phyloP scores from a whole-genome alignment of 2,797 vertebrate genomes.

The Artibeus jamaicensis region DNA sequence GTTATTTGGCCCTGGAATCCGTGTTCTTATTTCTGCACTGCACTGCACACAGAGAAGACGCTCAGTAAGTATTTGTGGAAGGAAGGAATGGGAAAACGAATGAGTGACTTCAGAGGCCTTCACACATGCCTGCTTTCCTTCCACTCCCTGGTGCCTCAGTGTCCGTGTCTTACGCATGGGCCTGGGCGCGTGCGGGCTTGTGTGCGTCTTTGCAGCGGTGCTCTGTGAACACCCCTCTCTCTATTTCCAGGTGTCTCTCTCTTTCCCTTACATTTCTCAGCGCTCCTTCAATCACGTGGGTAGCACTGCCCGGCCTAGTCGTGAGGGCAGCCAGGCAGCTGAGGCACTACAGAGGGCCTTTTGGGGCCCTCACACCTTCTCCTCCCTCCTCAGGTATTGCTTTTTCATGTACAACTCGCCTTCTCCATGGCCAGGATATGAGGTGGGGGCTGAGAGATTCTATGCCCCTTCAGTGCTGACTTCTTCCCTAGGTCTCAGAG shows the following conservation, averaged over 20 bases:
- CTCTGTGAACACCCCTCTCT: neutral
- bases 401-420: neutral
- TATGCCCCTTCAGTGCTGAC: too few species aligned
- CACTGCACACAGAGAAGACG: neutral
- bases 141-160: accelerated
- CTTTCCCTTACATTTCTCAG: neutral
- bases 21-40: neutral
- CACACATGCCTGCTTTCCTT: neutral
- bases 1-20: neutral
- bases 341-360: neutral
- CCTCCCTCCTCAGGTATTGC: neutral
- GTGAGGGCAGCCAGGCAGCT: neutral
- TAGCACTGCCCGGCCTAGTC: neutral
- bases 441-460: neutral
- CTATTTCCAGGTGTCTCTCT: neutral
- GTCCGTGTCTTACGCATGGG: neutral
- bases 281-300: neutral
- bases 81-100: neutral
- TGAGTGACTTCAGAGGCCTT: neutral
- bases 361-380: neutral
- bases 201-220: neutral
- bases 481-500: neutral
- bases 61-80: neutral
- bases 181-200: neutral
- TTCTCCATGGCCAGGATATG: neutral